Evolutionary conservation across 2,797 vertebrate species (phyloP).

Genomic region (Phataginus tetradactyla): DNA sequence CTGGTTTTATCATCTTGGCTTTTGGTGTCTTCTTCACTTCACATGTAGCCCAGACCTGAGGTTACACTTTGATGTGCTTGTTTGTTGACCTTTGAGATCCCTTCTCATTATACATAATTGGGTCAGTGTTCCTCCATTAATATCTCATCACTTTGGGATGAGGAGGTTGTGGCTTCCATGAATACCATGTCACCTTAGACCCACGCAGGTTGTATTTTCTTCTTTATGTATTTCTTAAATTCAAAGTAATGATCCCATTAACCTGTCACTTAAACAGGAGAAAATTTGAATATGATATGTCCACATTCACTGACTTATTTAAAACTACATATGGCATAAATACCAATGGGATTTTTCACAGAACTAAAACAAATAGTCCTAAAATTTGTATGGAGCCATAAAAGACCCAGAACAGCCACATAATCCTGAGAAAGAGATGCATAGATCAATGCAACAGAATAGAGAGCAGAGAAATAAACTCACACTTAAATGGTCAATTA

Average conservation of each 20-base stretch:
- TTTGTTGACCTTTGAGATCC: neutral
- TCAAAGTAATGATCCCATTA: neutral
- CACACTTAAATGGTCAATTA: no score
- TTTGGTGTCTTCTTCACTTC: neutral
- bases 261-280: neutral
- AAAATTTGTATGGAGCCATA: no score
- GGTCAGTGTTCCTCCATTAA: neutral
- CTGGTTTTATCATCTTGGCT: neutral
- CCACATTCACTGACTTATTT: no score
- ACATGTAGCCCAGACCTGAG: neutral
- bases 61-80: neutral
- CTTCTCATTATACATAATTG: neutral
- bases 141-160: neutral
- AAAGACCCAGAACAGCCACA: no score
- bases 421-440: no score
- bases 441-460: no score
- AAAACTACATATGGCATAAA: neutral
- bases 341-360: no score
- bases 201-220: neutral
- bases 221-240: conserved; percentile 27
- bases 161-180: neutral
- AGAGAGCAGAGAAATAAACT: no score
- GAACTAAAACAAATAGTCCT: no score
- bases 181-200: neutral
- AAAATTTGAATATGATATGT: no score